Conservation (phyloP, 2,113 vertebrate genomes). For the Dasyurus viverrinus region DNA sequence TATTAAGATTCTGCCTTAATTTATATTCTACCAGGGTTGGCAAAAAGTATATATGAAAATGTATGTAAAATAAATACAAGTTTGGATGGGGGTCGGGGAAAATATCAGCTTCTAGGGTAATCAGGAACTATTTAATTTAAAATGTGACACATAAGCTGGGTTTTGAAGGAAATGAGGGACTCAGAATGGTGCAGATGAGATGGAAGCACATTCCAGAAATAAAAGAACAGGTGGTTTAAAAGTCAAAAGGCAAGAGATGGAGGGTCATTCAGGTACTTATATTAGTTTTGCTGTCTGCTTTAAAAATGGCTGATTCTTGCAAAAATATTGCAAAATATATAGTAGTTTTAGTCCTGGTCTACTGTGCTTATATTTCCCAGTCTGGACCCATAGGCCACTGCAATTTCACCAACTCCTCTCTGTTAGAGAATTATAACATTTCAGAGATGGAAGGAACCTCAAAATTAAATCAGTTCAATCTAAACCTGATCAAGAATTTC, state of each 20-base stretch:
- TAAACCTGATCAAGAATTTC: neutral
- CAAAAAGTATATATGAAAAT: neutral
- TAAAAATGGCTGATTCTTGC: neutral
- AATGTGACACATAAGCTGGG: neutral
- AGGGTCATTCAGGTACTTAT: neutral
- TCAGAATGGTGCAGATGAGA: neutral
- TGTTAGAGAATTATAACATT: neutral
- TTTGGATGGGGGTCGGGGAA: too few relatives aligned
- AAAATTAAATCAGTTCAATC: neutral
- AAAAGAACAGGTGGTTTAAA: neutral
- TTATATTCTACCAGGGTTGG: neutral
- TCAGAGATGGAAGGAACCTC: neutral
- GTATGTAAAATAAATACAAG: neutral
- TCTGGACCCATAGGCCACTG: neutral
- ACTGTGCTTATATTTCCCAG: neutral
- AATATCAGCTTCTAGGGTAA: neutral
- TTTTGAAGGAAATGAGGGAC: neutral
- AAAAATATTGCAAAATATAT: neutral
- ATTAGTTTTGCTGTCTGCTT: neutral
- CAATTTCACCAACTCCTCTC: neutral
- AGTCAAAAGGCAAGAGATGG: neutral
- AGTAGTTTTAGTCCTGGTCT: neutral
- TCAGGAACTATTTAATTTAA: neutral
- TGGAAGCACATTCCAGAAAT: neutral
- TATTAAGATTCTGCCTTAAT: too few relatives aligned